These are phyloP conservation scores for Blastobasis lacticolella DNA, from an alignment of 2,888 invertebrate species.

Conservation along the genomic window DNA sequence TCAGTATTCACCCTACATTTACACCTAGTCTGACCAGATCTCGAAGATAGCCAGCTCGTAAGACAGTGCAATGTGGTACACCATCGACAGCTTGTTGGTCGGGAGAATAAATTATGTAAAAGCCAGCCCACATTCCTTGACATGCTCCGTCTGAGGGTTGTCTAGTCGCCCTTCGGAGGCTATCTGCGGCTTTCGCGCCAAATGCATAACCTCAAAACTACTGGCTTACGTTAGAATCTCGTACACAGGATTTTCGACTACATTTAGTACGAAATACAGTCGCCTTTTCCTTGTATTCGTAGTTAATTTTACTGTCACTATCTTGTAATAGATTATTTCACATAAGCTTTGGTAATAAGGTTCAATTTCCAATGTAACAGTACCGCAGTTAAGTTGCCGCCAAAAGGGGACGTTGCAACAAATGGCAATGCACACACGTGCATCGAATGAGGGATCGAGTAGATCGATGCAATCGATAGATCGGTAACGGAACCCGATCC, in stretches of 20 bases:
- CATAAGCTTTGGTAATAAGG: background rate
- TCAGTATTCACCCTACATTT: too few species aligned
- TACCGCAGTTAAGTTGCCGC: slow-evolving; percentile 10
- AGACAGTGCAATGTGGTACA: background rate
- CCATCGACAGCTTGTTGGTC: background rate
- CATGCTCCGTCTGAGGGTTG: slow-evolving; percentile 42
- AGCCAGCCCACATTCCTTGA: slow-evolving; percentile 14
- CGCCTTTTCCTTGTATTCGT: too few species aligned
- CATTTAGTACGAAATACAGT: background rate
- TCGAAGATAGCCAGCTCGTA: background rate
- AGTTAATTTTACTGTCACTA: too few species aligned
- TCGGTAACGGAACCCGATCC: slow-evolving; percentile 45
- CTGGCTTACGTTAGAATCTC: slow-evolving; percentile 3
- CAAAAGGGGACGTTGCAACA: slow-evolving; percentile 22
- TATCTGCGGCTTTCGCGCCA: slow-evolving; percentile 40
- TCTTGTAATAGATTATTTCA: too few species aligned
- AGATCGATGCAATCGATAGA: slow-evolving; percentile 37
- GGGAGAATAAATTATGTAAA: slow-evolving; percentile 6
- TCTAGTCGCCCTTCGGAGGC: slow-evolving; percentile 47
- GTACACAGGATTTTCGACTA: slow-evolving; percentile 13
- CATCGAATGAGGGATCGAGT: slow-evolving; percentile 36
- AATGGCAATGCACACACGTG: slow-evolving; percentile 45
- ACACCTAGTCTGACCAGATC: background rate
- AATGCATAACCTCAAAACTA: slow-evolving; percentile 9
- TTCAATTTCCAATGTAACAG: background rate